Base-by-base conservation (phyloP, 2,113 vertebrate species). In the Hippopotamus amphibius region DNA sequence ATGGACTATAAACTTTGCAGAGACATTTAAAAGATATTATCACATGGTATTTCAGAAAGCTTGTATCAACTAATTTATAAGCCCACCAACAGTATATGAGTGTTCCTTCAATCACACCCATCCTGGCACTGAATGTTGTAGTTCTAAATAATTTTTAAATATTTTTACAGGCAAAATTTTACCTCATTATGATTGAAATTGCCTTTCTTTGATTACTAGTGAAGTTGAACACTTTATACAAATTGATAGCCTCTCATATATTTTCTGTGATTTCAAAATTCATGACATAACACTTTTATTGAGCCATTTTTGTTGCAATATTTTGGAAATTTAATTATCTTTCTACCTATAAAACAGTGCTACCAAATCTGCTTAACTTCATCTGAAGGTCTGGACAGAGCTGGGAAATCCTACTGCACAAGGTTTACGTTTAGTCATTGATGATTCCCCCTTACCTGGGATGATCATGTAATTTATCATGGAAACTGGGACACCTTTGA, bases 121-220 rank as follows among this genome's bases (percentile, higher is more conserved):
- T 71, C 55, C 43, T 80, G 43, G 53, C 37, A 57, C 26, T 41
- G 14, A 76, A 14, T 43, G 63, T 37, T 79, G n/a, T 7, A 59
- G 69, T 93, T 94, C 92, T 93, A 83, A 95, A 43, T 68, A 93
- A 74, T 68, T 87, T 89, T 61, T 11, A 93, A 95, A 81, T 71
- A 93, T n/a, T 90, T 88, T 96, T 63, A 46, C 15, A 88, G 66
- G 46, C 6, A 86, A 93, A 91, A 84, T 24, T 2, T 92, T 69
- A 76, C 63, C 63, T 94, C 28, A 26, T 63, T 87, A n/a, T 72
- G 86, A 80, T 19, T 94, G 59, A 90, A 94, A 84, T 69, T 90
- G 74, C 9, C 37, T 89, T 65, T 79, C 24, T 82, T 93, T 71
- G 43, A 83, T 76, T 95, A 37, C 28, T 77, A 59, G 76, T 93